A percentile compares a stretch with the other conserved stretches of the same genome.
Conservation (phyloP, 1,140 invertebrate species). For the Magallana ariakensis region DNA sequence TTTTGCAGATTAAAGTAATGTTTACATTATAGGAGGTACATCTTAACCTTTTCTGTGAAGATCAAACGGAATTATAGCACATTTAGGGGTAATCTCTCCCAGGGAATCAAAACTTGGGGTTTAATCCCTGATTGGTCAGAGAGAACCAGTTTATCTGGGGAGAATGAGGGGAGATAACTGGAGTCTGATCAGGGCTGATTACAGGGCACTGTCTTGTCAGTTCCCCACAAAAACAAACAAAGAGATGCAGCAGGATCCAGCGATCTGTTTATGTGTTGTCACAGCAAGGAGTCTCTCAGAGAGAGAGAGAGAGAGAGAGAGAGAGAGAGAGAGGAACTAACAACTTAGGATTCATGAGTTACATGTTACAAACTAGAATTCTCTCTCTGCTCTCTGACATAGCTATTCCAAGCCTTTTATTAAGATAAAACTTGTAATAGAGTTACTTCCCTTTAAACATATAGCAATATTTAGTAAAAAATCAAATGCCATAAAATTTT, state of each 20-base stretch:
- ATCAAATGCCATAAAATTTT: too few species aligned
- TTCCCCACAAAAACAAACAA: neutral
- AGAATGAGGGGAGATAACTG: conserved; percentile 14
- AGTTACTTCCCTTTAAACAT: conserved; percentile 23
- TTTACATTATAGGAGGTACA: neutral
- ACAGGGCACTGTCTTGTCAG: neutral
- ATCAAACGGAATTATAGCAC: neutral
- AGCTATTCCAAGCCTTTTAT: neutral
- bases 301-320: conserved; percentile 1
- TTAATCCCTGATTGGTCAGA: neutral
- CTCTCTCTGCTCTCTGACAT: neutral
- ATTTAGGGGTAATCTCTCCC: neutral
- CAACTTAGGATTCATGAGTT: neutral
- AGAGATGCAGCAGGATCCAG: neutral
- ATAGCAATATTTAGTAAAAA: neutral
- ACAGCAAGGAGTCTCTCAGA: neutral
- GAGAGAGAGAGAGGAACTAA: neutral
- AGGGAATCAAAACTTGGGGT: neutral
- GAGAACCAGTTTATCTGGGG: neutral
- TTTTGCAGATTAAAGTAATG: conserved; percentile 5
- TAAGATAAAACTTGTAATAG: neutral
- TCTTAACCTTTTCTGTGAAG: neutral
- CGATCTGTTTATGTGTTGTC: conserved; percentile 3
- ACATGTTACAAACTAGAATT: neutral
- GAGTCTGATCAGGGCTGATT: neutral